Evolutionary conservation across 23 tunicate genomes (phyloP).

Genomic region (Diplosoma virens): DNA sequence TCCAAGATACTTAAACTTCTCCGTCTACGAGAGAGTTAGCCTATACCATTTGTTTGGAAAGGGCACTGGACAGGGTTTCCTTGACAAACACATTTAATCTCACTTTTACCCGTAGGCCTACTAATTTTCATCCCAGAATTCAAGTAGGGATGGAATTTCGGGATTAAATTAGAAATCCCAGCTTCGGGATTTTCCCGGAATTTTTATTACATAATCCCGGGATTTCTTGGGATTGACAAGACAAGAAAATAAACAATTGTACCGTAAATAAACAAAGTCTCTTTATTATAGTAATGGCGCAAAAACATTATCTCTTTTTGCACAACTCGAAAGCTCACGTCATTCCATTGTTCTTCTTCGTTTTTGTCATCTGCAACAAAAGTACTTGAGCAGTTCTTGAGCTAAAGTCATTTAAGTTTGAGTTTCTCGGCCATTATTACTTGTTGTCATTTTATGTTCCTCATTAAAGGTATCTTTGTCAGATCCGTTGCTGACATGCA

Average conservation of each 20-base stretch:
- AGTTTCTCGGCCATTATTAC: background rate
- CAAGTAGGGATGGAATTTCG: conserved; percentile 6
- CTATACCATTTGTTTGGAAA: too few relatives aligned
- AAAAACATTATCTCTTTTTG: background rate
- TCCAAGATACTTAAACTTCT: too few relatives aligned
- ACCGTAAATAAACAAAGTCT: background rate
- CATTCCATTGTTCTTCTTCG: background rate
- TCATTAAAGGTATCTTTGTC: background rate
- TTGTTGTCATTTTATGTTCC: background rate
- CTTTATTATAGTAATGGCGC: background rate
- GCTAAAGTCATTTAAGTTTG: conserved; percentile 9
- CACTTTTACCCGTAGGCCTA: too few relatives aligned
- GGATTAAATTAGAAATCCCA: background rate
- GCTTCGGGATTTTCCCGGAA: conserved; percentile 13
- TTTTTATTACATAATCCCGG: conserved; percentile 4
- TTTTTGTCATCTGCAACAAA: background rate
- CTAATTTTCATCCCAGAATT: too few relatives aligned
- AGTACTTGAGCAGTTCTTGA: background rate
- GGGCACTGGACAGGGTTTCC: too few relatives aligned
- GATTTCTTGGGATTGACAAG: conserved; percentile 3
- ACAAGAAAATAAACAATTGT: background rate
- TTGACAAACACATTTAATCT: too few relatives aligned
- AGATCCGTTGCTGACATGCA: conserved; percentile 3
- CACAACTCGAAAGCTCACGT: background rate
- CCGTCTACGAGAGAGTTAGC: too few relatives aligned